phyloP scores from a whole-genome alignment of 2,797 vertebrate species.

The Eulemur rubriventer region DNA sequence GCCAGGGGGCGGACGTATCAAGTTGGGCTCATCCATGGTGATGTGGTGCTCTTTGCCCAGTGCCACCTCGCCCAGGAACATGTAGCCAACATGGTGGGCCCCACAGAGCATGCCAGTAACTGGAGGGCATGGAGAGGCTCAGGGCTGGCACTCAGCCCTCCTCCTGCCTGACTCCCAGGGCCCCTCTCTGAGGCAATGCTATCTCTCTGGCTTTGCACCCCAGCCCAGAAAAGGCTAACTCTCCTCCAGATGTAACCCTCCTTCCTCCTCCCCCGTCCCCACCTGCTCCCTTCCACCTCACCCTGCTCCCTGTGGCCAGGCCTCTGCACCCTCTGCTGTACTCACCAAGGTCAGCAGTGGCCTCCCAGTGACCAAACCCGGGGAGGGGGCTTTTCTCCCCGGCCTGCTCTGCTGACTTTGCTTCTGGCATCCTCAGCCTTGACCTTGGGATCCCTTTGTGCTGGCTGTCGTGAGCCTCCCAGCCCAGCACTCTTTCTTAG shows the following conservation, averaged over 20 bases:
- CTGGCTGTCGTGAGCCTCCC: neutral
- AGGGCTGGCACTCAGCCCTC: neutral
- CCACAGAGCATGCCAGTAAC: constrained; percentile 80
- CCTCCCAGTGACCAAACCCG: neutral
- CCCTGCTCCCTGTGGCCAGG: neutral
- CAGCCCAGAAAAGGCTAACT: neutral
- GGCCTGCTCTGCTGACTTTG: neutral
- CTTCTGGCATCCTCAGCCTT: neutral
- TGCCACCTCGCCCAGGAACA: constrained; percentile 95
- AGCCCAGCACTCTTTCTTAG: neutral
- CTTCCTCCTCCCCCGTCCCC: neutral
- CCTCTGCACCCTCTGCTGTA: neutral
- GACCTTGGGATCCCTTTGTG: neutral
- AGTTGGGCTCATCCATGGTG: constrained; percentile 75
- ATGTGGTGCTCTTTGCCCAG: constrained; percentile 90
- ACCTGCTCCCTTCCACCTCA: neutral
- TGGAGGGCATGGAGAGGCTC: constrained; percentile 65
- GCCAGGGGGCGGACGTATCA: constrained; percentile 86
- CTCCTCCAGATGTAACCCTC: neutral
- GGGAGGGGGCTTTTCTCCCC: neutral
- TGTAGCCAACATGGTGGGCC: constrained; percentile 87
- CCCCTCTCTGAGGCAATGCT: too few relatives aligned
- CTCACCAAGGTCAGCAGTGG: neutral
- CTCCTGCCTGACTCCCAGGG: too few relatives aligned
- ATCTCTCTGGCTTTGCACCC: neutral